phyloP scores from a whole-genome alignment of 2,113 vertebrate genomes.

The Spea bombifrons region DNA sequence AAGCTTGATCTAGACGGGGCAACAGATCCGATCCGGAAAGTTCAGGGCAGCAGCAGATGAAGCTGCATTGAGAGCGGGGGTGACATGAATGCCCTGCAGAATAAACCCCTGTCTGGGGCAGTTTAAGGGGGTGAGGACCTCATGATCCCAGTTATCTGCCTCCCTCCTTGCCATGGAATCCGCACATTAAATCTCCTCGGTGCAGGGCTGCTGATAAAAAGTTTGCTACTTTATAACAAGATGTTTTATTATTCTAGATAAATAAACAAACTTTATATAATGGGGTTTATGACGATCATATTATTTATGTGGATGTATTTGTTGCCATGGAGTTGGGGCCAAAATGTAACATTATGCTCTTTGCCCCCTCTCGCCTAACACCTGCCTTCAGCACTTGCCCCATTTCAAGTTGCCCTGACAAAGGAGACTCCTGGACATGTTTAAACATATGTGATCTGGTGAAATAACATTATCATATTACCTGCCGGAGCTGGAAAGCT shows the following conservation, averaged over 20 bases:
- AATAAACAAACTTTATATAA: no score
- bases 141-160: background rate
- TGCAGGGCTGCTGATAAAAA: no score
- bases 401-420: background rate
- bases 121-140: no score
- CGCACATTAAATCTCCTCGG: no score
- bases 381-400: background rate
- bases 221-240: no score
- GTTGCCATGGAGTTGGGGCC: no score
- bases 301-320: no score
- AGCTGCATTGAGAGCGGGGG: background rate
- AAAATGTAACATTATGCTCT: background rate
- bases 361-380: background rate
- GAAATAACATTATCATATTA: background rate
- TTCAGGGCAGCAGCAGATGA: background rate
- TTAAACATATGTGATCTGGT: background rate
- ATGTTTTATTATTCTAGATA: no score
- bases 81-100: background rate
- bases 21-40: background rate
- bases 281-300: no score
- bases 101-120: no score
- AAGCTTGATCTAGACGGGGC: background rate
- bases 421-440: background rate
- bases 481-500: background rate
- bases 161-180: background rate